Base-by-base conservation (phyloP, 1,140 invertebrate genomes). In the Leptinotarsa texana region DNA sequence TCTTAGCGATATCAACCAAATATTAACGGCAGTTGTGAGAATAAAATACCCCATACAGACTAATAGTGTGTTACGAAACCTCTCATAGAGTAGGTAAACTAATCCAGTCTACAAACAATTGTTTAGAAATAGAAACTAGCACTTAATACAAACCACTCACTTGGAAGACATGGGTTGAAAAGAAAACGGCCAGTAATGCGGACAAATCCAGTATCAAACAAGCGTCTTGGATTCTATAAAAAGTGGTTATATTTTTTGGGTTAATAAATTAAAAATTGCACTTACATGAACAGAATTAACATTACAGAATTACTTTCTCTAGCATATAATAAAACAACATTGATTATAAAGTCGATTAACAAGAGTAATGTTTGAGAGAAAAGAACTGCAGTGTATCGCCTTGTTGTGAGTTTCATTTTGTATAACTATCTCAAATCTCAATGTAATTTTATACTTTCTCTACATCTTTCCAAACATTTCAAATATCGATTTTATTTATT, bases 161-260 rank as follows among this genome's bases (percentile, higher is more conserved):
- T 87, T 93, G 91, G 85, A 93, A 93, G 76, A 92, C 87, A 81
- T 92, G 93, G 8, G 92, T 93, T 4, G 91, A 90, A 81, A 93
- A 92, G 73, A 93, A 89, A 69, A 89, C 90, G 73, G 92, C 87
- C 18, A 92, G 82, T 69, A 93, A 87, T 51, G 89, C 83, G 1
- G 90, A 88, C 66, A 93, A 84, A 6, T 91, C 88, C 42, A 91
- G 84, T 51, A 93, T 88, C 3, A 92, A 85, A 79, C 90, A 91
- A 63, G 91, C 87, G 82, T 93, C 91, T 86, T 93, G 92, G 76
- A 90, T 87, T 71, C 92, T 93, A 76, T 88, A 86, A 80, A 74
- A 47, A 61, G 21, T 69, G 15, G 72, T 47, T 47, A 21, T 61
- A 79, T 42, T 3, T 17, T 74, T 42, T 57, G 48, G 15, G 24